Evolutionary conservation across 2,113 vertebrate species (phyloP), one percentile per base, ranked within the genome.

Genomic region (Pedetes capensis): DNA sequence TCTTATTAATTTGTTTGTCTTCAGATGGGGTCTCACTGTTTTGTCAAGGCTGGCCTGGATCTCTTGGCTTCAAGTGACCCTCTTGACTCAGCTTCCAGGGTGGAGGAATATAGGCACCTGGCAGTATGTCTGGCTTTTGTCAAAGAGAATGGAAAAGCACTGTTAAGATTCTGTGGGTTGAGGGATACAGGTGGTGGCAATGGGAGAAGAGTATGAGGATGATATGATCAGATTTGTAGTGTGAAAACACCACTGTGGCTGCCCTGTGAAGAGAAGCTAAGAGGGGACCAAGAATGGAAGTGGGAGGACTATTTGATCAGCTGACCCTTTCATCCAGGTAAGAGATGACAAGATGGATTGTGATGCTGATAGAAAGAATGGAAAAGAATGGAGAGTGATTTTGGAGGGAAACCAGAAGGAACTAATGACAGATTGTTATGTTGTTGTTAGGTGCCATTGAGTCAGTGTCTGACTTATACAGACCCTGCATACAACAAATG

Each of bases 71-170:
- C 20, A n/a, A 27, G 7, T 11, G 49, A 14, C 4, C 13, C 9
- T 91, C 20, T 44, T 10, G 29, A 8, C 44, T 83, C n/a, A 64
- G 18, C 20, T n/a, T 75, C 22, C 29, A 4, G 12, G 27, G 20
- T 42, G 53, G 8, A 2, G 13, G 66, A 2, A 7, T 2, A 39
- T 20, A 37, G 9, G 11, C 16, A 37, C 6, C 7, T n/a, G n/a
- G n/a, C n/a, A n/a, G n/a, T n/a, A n/a, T n/a, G n/a, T n/a, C n/a
- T n/a, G n/a, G n/a, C n/a, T n/a, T 4, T 32, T 7, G 37, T 42
- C 53, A 86, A 37, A 72, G 53, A 18, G 11, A 55, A 3, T 23
- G 34, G 59, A n/a, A 68, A 68, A 29, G 64, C 29, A 39, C 23
- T 14, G 4, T 6, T 53, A 75, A 20, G 44, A 61, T n/a, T 17